phyloP scores from a whole-genome alignment of 2,113 vertebrate species.

The Hippotragus niger region DNA sequence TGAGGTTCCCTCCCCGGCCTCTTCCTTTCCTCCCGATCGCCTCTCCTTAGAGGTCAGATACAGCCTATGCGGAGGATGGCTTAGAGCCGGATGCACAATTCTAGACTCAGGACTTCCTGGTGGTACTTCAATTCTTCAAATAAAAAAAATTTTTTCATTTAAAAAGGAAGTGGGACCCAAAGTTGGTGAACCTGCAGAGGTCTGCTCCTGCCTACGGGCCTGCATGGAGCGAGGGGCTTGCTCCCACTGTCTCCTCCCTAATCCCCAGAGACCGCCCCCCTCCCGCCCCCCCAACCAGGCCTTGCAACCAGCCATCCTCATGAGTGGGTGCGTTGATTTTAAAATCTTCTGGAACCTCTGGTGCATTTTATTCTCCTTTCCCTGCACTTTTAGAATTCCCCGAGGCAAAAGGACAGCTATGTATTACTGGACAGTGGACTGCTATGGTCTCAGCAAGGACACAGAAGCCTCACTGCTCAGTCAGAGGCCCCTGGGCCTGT shows the following conservation, averaged over 20 bases:
- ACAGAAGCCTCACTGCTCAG: not conserved
- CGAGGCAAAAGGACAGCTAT: not conserved
- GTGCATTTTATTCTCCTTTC: not conserved
- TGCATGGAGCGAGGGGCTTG: rapidly evolving
- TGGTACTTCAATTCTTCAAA: not conserved
- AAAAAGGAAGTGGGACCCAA: not conserved
- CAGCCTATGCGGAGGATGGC: not conserved
- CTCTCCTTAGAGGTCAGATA: not conserved
- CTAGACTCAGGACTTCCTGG: not conserved
- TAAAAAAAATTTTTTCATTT: not conserved
- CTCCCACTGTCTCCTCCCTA: not conserved
- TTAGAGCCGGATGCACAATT: not conserved
- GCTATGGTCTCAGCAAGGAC: not conserved
- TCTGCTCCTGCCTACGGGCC: rapidly evolving
- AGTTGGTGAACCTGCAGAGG: not conserved
- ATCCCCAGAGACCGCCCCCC: not conserved
- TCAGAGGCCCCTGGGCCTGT: not conserved
- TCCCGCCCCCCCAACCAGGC: rapidly evolving
- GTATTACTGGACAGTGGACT: not conserved
- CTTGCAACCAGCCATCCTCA: not conserved
- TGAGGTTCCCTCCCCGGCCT: not conserved
- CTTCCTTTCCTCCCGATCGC: not conserved
- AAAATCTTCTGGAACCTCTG: not conserved
- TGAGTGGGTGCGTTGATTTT: rapidly evolving
- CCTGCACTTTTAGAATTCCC: not conserved